Percentiles rank a stretch among this genome's conserved stretches.
phyloP scores from a whole-genome alignment of 1,140 invertebrate species.

The Bombus vancouverensis region DNA sequence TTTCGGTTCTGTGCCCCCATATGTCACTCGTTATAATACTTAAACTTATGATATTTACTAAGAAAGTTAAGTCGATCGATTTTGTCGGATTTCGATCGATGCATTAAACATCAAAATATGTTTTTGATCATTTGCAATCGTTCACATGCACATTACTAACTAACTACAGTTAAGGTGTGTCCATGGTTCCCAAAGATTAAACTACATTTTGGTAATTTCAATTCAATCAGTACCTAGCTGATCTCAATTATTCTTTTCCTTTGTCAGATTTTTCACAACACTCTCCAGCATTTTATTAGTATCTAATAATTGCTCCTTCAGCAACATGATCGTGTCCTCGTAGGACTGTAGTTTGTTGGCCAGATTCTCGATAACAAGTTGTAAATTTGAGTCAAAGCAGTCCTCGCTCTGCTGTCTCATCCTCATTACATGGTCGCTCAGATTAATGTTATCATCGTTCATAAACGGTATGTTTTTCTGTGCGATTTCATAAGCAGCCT shows the following conservation, averaged over 20 bases:
- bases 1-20: not conserved
- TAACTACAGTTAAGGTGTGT: not conserved
- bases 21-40: not conserved
- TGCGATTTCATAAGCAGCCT: conserved; percentile 85
- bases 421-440: conserved; percentile 69
- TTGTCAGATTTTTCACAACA: conserved; percentile 63
- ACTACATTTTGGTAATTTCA: conserved; percentile 8
- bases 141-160: conserved; percentile 7
- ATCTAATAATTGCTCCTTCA: conserved; percentile 73
- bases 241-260: conserved; percentile 49
- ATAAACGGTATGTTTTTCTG: conserved; percentile 77
- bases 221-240: conserved; percentile 25
- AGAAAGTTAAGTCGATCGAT: conserved; percentile 7
- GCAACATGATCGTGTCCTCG: conserved; percentile 72
- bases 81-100: not conserved
- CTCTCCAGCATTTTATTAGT: conserved; percentile 75
- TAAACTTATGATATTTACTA: not conserved
- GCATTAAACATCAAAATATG: not conserved
- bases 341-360: conserved; percentile 71
- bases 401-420: conserved; percentile 69
- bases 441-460: conserved; percentile 69
- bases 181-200: not conserved
- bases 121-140: not conserved
- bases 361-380: conserved; percentile 68
- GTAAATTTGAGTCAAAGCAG: conserved; percentile 58